Conservation (phyloP, 2,888 invertebrate genomes). For the Steromphala cineraria region DNA sequence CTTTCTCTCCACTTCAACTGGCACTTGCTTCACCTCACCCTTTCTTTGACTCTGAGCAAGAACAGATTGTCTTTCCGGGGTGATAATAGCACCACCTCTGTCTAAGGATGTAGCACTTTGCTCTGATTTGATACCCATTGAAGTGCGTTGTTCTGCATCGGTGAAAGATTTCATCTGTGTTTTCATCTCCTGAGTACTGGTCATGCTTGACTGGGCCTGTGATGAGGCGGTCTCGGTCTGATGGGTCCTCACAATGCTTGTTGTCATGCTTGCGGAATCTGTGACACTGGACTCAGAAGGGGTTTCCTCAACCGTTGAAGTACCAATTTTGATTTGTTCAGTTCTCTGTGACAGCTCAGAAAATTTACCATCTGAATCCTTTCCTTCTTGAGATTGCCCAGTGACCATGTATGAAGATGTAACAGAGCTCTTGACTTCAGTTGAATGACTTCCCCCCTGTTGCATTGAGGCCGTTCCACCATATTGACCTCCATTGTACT, state of each 20-base stretch:
- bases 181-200: slow-evolving; percentile 1
- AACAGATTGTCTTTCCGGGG: neutral
- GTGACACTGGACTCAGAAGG: neutral
- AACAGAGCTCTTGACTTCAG: neutral
- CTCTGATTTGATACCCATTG: neutral
- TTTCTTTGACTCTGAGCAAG: neutral
- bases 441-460: neutral
- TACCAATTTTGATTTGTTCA: neutral
- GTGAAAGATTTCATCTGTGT: slow-evolving; percentile 14
- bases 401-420: neutral
- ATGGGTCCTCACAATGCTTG: neutral
- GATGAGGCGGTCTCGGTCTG: neutral
- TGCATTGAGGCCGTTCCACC: too few relatives aligned
- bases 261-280: neutral
- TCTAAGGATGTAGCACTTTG: neutral
- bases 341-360: neutral
- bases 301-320: neutral
- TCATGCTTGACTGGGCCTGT: slow-evolving; percentile 1
- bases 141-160: neutral
- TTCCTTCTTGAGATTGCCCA: neutral
- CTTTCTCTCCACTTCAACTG: slow-evolving; percentile 62
- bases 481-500: too few relatives aligned
- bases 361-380: neutral
- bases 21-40: slow-evolving; percentile 17
- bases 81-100: neutral